Evolutionary conservation across 2,888 invertebrate genomes (phyloP), one percentile per base, ranked within the genome.

Genomic region (Trilocha varians): DNA sequence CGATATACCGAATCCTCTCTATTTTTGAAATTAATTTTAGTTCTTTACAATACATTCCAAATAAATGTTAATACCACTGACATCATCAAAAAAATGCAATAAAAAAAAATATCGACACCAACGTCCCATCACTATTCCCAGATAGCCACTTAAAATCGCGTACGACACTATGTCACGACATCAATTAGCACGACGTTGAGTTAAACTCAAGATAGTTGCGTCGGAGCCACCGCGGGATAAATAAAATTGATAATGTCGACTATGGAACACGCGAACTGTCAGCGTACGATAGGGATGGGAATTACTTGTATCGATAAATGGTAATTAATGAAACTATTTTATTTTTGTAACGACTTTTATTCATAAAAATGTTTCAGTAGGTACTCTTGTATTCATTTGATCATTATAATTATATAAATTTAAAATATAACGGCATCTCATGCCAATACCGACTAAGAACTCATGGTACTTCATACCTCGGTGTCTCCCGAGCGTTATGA

Each of bases 151-250:
- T 42, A 42, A 46, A 52, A 49, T 56, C 50, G 49, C 53, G 45
- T 49, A 53, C 52, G 54, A 59, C 57, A 59, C 52, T 46, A 46
- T 60, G 61, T 64, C 70, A 62, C 59, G 55, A 53, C 62, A 61
- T 65, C 69, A 75, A 75, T 77, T 76, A 78, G 70, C 51, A 46
- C 54, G 74, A 74, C 72, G 56, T 60, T 78, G 74, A 76, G 58
- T 78, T 77, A 77, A 71, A 60, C 60, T 40, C 36, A 49, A 52
- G 78, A 78, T 73, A 77, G 57, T 52, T 40, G 16, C 54, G 67
- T 65, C 61, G 65, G 54, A 59, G 58, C 52, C 61, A 56, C 58
- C 59, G 62, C 55, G 63, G 59, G 53, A 57, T 64, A 70, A 69
- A 70, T 77, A 77, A 76, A 75, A 54, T 67, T 64, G 77, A 75